phyloP scores from a whole-genome alignment of 2,888 invertebrate genomes.

The Dermolepida albohirtum region DNA sequence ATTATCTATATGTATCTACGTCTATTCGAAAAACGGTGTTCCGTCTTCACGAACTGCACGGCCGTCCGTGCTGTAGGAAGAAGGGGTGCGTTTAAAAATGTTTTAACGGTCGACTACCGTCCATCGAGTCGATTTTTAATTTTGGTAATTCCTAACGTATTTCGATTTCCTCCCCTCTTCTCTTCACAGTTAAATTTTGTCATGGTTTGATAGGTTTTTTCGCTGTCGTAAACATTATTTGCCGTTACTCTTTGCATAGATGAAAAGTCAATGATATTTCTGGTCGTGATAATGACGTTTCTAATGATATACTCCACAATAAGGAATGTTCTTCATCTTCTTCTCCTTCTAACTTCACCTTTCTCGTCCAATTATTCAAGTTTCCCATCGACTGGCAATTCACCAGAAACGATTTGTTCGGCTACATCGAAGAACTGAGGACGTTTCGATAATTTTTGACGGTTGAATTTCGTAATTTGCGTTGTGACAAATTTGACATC shows the following conservation, averaged over 20 bases:
- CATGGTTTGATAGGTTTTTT: constrained; percentile 40
- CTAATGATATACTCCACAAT: constrained; percentile 21
- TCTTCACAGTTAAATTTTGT: constrained; percentile 30
- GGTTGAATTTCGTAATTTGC: too few species aligned
- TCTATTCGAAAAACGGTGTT: neutral
- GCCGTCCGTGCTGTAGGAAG: neutral
- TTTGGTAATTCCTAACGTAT: constrained; percentile 42
- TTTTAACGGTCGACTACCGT: constrained; percentile 43
- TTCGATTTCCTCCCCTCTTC: constrained; percentile 11
- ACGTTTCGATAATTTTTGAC: too few species aligned
- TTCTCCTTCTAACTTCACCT: neutral
- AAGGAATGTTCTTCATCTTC: neutral
- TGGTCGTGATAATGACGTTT: constrained; percentile 16
- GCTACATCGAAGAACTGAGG: neutral
- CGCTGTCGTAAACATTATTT: neutral
- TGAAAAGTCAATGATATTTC: constrained; percentile 13
- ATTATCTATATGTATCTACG: constrained; percentile 41
- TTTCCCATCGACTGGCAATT: constrained; percentile 14
- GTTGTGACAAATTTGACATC: too few species aligned
- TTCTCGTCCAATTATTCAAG: constrained; percentile 10
- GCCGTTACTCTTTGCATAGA: too few species aligned
- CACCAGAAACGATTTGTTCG: constrained; percentile 16
- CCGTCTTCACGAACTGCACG: constrained; percentile 7
- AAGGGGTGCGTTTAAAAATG: constrained; percentile 45
- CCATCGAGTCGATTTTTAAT: constrained; percentile 43